Conservation (phyloP, 2,888 invertebrate genomes). For the Steromphala cineraria region DNA sequence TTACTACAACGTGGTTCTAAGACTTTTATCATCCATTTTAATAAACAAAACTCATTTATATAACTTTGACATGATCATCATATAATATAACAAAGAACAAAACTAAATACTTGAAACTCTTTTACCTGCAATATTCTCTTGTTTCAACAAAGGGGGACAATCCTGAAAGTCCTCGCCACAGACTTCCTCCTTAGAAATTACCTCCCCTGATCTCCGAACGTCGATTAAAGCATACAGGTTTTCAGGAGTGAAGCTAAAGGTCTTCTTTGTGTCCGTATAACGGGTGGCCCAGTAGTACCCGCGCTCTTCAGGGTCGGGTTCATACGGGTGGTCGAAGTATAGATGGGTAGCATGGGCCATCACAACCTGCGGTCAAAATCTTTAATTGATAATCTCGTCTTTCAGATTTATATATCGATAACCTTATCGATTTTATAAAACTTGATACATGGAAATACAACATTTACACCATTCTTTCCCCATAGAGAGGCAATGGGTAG, state of each 20-base stretch:
- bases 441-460: no score
- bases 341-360: conserved; percentile 56
- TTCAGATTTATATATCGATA: no score
- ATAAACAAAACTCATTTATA: no score
- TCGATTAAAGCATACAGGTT: conserved; percentile 49
- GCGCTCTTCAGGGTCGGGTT: conserved; percentile 62
- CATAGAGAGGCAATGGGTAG: no score
- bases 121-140: conserved; percentile 66
- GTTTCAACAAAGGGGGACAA: conserved; percentile 51
- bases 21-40: no score
- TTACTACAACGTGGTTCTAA: no score
- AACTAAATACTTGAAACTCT: no score
- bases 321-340: conserved; percentile 64
- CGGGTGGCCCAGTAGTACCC: conserved; percentile 65
- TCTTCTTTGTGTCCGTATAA: conserved; percentile 47
- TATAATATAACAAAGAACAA: no score
- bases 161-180: conserved; percentile 46
- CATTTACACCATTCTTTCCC: no score
- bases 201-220: conserved; percentile 30
- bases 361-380: conserved; percentile 43
- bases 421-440: no score
- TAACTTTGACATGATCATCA: no score
- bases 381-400: not conserved
- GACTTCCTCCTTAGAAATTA: conserved; percentile 35
- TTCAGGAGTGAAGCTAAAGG: conserved; percentile 50